Evolutionary conservation across 2,888 invertebrate species (phyloP).

Genomic region (Xestia xanthographa): DNA sequence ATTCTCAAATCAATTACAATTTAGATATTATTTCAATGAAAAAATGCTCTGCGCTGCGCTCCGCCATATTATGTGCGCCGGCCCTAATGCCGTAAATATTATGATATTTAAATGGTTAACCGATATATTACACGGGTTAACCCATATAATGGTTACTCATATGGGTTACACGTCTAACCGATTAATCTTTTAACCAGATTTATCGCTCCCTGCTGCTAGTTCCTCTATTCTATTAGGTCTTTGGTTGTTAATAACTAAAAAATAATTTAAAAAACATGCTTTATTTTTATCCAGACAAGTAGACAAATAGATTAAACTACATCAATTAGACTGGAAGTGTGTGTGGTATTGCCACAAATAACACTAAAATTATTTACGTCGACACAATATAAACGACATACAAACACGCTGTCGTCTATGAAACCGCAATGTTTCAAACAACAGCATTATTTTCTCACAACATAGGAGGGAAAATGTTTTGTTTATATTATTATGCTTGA

Average conservation of each 20-base stretch:
- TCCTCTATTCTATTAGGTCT: not conserved
- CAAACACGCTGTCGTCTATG: slow-evolving; percentile 4
- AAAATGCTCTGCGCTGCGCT: too few species aligned
- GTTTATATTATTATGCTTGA: not conserved
- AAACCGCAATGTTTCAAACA: slow-evolving; percentile 15
- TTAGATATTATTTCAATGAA: too few species aligned
- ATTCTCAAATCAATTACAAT: too few species aligned
- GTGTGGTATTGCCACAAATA: slow-evolving; percentile 40
- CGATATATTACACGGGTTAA: too few species aligned
- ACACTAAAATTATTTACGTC: slow-evolving; percentile 35
- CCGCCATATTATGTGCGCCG: too few species aligned
- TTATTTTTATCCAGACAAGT: slow-evolving; percentile 64
- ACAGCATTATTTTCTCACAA: slow-evolving; percentile 14
- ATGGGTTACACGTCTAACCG: too few species aligned
- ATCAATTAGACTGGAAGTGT: slow-evolving; percentile 52
- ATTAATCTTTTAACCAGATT: too few species aligned
- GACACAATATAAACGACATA: slow-evolving; percentile 32
- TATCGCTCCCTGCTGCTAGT: too few species aligned
- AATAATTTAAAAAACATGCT: slow-evolving; percentile 43
- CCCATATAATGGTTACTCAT: too few species aligned
- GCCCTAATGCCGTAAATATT: too few species aligned
- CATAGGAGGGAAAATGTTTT: not conserved
- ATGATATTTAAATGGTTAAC: too few species aligned
- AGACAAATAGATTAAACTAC: slow-evolving; percentile 59
- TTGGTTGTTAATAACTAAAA: not conserved